Evolutionary conservation across 2,888 invertebrate species (phyloP), one percentile per base, ranked within the genome.

Genomic region (Campoletis raptor): DNA sequence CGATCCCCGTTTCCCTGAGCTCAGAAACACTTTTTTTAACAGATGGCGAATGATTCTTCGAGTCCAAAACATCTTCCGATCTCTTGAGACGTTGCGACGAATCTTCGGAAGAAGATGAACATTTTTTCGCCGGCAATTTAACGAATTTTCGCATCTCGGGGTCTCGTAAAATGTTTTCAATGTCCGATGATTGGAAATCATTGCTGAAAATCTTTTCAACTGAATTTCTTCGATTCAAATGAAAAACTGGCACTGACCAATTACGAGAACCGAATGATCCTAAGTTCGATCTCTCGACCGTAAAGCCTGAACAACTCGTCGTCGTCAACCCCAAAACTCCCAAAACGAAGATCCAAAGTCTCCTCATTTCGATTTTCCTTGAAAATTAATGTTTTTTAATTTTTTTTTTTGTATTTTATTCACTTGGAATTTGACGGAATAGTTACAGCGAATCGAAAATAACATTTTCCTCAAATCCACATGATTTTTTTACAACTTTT

Each of bases 141-240:
- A 80, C 77, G 9, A 83, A 66, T 7, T 87, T 70, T 61, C 85
- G 89, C 7, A 84, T 52, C 30, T 88, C 85, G 0, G 85, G 77
- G 30, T 83, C 69, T 74, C 85, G 87, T 57, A 85, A 40, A 0
- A 85, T 77, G 40, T 89, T 91, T 12, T 89, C 85, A 48, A 81
- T 67, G 37, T 74, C 82, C 1, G 84, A 83, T 3, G 74, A 18
- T 30, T 89, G 88, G 10, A 85, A 79, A 54, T 89, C 88, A 8
- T 67, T 74, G 40, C 86, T 88, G 42, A 70, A 21, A 8, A 85
- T 40, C 0, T 81, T 76, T 6, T 89, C 81, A 15, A 86, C 78
- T 10, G 84, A 36, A 15, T 45, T 18, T 66, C 70, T 66, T 21
- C 67, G 61, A 69, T 69, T 61, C 6, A 24, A 3, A 4, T 73